Base-by-base conservation (phyloP, 2,113 vertebrate genomes). In the Notiomystis cincta region DNA sequence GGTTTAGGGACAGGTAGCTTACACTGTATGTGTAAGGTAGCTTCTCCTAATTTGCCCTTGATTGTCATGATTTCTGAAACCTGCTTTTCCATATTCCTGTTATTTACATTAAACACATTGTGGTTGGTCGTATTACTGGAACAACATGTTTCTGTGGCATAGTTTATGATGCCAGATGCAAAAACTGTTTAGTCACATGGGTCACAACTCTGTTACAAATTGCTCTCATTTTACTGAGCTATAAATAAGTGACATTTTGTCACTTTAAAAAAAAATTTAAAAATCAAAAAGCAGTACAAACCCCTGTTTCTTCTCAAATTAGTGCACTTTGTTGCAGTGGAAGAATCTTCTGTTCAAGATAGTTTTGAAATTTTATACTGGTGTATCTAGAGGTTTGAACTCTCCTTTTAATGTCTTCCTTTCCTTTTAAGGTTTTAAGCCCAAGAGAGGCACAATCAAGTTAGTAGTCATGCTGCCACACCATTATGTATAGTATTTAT, bases 401-500 rank as follows among this genome's bases (percentile, higher is more conserved):
- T 61, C 11, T 38, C 20, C 33, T 18, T 81, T 60, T 21, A 30
- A 23, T 40, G 8, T 15, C 60, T 51, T 81, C 47, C 25, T 20
- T 65, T 66, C 38, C 54, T 50, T 44, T 18, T 25, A 15, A 51
- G 64, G 47, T 77, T 76, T 78, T 73, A 89, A 35, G 38, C 44
- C n/a, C 53, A 44, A 30, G 67, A 58, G 82, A 72, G 51, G 80
- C 28, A 38, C n/a, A 77, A 47, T 89, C 45, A 40, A 22, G 6
- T 58, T 91, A 61, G 53, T 14, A 54, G 66, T 89, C 37, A 48
- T 33, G 9, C 50, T 85, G 40, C 83, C n/a, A 24, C 35, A 96
- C 94, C 97, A 84, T 47, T 98, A 98, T 97, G 96, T 98, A 97
- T 95, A 84, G 97, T 98, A 98, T 98, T 98, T 98, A 98, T 98